Evolutionary conservation across 2,113 vertebrate species (phyloP).

Genomic region (Tauraco erythrolophus): DNA sequence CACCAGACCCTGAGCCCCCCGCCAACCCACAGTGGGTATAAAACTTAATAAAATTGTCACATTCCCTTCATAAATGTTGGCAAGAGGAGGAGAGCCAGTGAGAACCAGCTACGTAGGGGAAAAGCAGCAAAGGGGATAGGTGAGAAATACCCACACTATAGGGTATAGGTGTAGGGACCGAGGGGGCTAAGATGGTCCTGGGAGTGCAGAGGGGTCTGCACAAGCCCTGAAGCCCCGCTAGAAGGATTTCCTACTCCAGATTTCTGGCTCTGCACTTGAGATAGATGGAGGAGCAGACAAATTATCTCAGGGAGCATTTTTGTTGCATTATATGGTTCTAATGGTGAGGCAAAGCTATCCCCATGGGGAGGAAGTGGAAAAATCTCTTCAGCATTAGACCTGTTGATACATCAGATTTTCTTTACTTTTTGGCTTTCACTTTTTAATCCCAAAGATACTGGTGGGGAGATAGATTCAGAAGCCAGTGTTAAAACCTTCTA

Average conservation of each 20-base stretch:
- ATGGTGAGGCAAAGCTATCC: neutral
- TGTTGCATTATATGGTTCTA: neutral
- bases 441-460: neutral
- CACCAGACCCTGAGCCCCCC: neutral
- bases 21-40: accelerated
- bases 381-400: neutral
- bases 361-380: neutral
- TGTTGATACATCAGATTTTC: neutral
- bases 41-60: neutral
- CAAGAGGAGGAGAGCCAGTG: neutral
- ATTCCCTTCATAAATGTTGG: accelerated
- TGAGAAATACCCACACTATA: neutral
- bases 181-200: neutral
- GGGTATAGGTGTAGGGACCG: neutral
- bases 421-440: neutral
- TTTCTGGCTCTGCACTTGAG: accelerated
- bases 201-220: neutral
- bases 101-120: neutral
- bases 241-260: accelerated
- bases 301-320: neutral
- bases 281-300: neutral
- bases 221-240: neutral
- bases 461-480: neutral
- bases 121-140: neutral
- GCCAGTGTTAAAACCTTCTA: neutral